Percentiles rank a stretch among this genome's conserved stretches.
These are phyloP conservation scores for Ypsolopha scabrella DNA, from an alignment of 2,888 invertebrate species.

Conservation along the genomic window DNA sequence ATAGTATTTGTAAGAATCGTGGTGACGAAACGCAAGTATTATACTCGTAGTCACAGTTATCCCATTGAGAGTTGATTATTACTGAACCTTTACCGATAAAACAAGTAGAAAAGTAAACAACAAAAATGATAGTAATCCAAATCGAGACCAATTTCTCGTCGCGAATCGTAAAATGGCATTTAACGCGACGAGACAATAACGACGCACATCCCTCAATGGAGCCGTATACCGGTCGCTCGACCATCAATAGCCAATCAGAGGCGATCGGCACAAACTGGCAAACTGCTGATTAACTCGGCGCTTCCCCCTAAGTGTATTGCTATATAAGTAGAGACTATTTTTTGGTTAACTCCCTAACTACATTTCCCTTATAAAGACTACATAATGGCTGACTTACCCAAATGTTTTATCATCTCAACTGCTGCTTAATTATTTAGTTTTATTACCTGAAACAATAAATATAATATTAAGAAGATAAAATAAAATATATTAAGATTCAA, in stretches of 20 bases:
- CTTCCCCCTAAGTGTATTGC: conserved; percentile 22
- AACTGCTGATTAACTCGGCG: conserved; percentile 21
- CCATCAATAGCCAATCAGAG: conserved; percentile 23
- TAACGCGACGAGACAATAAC: neutral
- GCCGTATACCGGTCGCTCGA: neutral
- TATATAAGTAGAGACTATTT: conserved; percentile 18
- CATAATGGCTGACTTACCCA: neutral
- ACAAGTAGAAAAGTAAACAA: no score
- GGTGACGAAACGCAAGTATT: no score
- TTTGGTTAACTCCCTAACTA: conserved; percentile 21
- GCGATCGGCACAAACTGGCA: conserved; percentile 20
- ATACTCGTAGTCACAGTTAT: no score
- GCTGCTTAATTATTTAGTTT: neutral
- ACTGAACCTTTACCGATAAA: no score
- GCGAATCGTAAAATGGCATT: neutral
- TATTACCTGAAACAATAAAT: neutral
- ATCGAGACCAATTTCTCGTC: no score
- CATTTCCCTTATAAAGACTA: no score
- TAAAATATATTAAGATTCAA: no score
- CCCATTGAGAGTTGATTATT: no score
- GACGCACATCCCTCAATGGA: neutral
- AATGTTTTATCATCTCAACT: neutral
- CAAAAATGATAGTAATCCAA: no score
- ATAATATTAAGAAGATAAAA: neutral
- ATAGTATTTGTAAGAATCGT: no score